Evolutionary conservation across 1,140 invertebrate genomes (phyloP).

Genomic region (Drosophila santomea): DNA sequence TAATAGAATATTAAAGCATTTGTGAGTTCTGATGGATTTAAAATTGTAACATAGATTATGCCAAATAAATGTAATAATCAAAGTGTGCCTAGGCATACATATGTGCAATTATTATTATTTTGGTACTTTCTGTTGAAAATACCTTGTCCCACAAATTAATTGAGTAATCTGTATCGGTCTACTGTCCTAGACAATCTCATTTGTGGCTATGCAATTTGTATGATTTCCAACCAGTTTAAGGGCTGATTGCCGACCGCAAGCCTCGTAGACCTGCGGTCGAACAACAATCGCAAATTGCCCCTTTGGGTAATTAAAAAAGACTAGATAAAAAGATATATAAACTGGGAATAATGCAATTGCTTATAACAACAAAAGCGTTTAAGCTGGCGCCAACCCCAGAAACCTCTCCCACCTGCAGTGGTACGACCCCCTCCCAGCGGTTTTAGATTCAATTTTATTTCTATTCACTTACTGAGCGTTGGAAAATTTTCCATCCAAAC

Average conservation of each 20-base stretch:
- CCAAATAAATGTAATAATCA: neutral
- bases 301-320: conserved; percentile 55
- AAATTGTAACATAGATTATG: neutral
- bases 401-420: neutral
- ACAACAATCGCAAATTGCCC: conserved; percentile 39
- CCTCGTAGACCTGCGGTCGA: conserved; percentile 6
- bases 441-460: conserved; percentile 73
- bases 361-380: conserved; percentile 52
- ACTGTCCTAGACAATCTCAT: conserved; percentile 22
- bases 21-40: neutral
- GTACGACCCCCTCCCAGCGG: neutral
- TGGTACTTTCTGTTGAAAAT: neutral
- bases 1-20: neutral
- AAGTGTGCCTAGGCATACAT: neutral
- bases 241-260: conserved; percentile 4
- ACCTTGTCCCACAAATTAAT: conserved; percentile 14
- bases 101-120: neutral
- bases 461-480: conserved; percentile 69
- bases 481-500: conserved; percentile 76
- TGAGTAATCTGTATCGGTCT: conserved; percentile 24
- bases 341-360: conserved; percentile 37
- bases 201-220: conserved; percentile 34
- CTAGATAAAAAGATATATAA: conserved; percentile 5
- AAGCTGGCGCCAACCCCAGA: conserved; percentile 51
- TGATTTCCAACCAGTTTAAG: conserved; percentile 34